Base-by-base conservation (phyloP, 2,113 vertebrate species). In the Rhodinocichla rosea region DNA sequence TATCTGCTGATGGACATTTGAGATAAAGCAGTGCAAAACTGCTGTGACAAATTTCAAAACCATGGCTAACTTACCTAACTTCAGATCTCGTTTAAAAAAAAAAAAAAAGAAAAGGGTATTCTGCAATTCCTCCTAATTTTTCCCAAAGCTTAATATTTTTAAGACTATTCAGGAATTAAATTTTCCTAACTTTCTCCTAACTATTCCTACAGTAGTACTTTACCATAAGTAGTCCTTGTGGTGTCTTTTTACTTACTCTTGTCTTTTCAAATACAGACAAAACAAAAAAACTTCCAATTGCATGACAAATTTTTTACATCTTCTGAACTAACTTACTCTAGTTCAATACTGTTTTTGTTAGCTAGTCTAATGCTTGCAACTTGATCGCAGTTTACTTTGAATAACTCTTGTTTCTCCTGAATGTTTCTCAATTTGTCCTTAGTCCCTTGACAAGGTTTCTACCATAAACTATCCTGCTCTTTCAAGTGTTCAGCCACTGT, bases 1-100 rank as follows among this genome's bases (percentile, higher is more conserved):
- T 67, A 90, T 89, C 95, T 92, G 32, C 19, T 71, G 52, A 93
- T 90, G 64, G 52, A 94, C 59, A 70, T 94, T 90, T 78, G 33
- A 94, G 77, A 47, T 84, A 89, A 81, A 90, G 42, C 30, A 62
- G 37, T 8, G 3, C 10, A 87, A 92, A 90, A 81, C 8, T 80
- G 49, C n/a, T 45, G 19, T 81, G 71, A 53, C 26, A 73, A 86
- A 89, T 86, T 81, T 78, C 13, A 37, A 74, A 90, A 15, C 14
- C 18, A 26, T 6, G 1, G 42, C 71, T 90, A 95, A 37, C 27
- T 78, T 32, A 47, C 16, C 8, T 39, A 74, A 37, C 5, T 86
- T 88, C 59, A 53, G 4, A 65, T 40, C 26, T 69, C 35, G 14
- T 6, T 71, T 4, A 17, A 59, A 16, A 59, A 59, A 39, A 60